A percentile compares a stretch with the other conserved stretches of the same genome.
Evolutionary conservation across 2,113 vertebrate genomes (phyloP).

Genomic region (Clarias magur): DNA sequence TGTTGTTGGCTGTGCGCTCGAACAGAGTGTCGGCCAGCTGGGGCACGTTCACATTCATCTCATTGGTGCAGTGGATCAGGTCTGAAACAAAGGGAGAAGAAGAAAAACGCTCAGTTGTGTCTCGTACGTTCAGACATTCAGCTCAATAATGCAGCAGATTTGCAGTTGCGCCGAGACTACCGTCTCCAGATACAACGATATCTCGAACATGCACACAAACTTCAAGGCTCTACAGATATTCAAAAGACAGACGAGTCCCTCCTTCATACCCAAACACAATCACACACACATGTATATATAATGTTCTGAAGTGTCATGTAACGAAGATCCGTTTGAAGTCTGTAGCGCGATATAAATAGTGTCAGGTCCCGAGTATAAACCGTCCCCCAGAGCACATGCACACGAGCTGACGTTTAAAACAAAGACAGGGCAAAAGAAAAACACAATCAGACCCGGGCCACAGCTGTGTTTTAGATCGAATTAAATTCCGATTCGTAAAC

Average conservation of each 20-base stretch:
- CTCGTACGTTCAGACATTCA: not conserved
- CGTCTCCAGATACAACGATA: not conserved
- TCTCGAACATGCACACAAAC: not conserved
- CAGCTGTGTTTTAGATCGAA: not conserved
- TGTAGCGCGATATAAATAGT: not conserved
- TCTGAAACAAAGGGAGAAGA: slow-evolving; percentile 56
- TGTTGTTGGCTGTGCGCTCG: slow-evolving; percentile 75
- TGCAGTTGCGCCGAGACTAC: not conserved
- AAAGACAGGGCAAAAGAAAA: not conserved
- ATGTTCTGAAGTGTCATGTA: not conserved
- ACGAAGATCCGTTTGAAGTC: not conserved
- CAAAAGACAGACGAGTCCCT: not conserved
- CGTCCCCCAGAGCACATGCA: not conserved
- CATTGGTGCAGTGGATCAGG: slow-evolving; percentile 78
- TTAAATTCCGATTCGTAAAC: not conserved
- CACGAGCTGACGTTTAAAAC: not conserved
- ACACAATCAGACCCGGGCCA: not conserved
- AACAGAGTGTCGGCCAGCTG: slow-evolving; percentile 77
- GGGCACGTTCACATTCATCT: slow-evolving; percentile 77
- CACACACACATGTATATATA: not conserved
- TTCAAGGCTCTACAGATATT: not conserved
- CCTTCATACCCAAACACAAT: not conserved
- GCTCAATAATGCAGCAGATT: slow-evolving; percentile 18
- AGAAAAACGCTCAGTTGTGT: not conserved
- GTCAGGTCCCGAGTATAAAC: not conserved